Conservation (phyloP, 1,140 invertebrate species). For the Aethina tumida region DNA sequence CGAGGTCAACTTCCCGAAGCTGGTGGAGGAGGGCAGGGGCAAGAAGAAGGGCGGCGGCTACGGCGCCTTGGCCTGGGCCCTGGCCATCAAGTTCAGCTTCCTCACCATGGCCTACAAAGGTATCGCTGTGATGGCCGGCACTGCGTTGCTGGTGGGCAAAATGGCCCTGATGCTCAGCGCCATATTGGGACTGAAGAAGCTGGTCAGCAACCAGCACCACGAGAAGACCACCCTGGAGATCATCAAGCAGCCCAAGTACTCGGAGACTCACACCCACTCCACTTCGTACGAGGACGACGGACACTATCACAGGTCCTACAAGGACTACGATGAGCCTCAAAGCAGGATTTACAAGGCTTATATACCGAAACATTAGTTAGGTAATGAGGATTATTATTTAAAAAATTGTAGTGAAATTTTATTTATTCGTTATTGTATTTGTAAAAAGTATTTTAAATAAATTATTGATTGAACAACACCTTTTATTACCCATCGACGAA, state of each 20-base stretch:
- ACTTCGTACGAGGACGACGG: conserved; percentile 57
- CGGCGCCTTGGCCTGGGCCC: conserved; percentile 39
- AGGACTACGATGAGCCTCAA: conserved; percentile 4
- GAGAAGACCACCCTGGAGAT: conserved; percentile 78
- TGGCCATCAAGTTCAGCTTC: conserved; percentile 57
- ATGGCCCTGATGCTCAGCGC: conserved; percentile 64
- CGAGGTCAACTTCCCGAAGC: conserved; percentile 42
- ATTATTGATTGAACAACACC: no score
- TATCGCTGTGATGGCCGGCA: conserved; percentile 60
- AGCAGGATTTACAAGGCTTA: conserved; percentile 11
- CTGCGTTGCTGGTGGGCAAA: conserved; percentile 62
- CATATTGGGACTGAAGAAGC: conserved; percentile 66
- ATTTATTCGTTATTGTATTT: no score
- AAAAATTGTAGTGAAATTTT: no score
- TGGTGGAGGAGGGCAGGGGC: conserved; percentile 45
- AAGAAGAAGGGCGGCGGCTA: conserved; percentile 41
- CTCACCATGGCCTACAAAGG: conserved; percentile 63
- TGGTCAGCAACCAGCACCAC: conserved; percentile 48
- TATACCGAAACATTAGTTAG: conserved; percentile 8
- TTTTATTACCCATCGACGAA: no score
- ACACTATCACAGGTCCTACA: conserved; percentile 40
- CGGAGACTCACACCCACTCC: conserved; percentile 64
- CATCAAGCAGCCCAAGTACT: conserved; percentile 72
- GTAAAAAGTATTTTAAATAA: no score
- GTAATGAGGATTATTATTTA: no score